Base-by-base conservation (phyloP, 2,888 invertebrate genomes). In the Iphiclides podalirius region DNA sequence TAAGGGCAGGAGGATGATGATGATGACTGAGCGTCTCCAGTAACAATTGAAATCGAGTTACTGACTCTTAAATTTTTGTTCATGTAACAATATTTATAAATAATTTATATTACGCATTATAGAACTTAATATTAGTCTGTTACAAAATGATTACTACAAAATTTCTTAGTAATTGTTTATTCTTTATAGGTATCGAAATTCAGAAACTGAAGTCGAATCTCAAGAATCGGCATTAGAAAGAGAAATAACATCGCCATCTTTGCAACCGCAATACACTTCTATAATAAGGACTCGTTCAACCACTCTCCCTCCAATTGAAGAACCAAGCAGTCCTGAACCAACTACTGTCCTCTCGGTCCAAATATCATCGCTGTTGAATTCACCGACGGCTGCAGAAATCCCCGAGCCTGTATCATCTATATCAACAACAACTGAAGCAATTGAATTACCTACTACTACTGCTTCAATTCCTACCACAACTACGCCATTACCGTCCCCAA, bases 331-430 rank as follows among this genome's bases (percentile, higher is more conserved):
- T 16, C 72, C 72, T n/a, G 82, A 83, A 53, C 87, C 86, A 1
- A 87, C 88, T 20, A 86, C 87, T 1, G 68, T 86, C 57, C 70
- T 87, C 1, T 74, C 86, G 23, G 83, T 85, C 31, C 87, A 86
- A 75, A 83, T 87, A 66, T 82, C 88, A 7, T 86, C 88, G 16
- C 62, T 88, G 23, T 65, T 87, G 4, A 86, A 88, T 60, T 75
- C 78, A 7, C 75, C 79, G 2, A 75, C 56, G 52, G 61, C 68
- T 13, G 58, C 57, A 36, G 76, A 75, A 44, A 59, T 57, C 14
- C 55, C 63, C n/a, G 68, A 66, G 28, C 58, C 67, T 43, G 75
- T 77, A 50, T 60, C 67, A 13, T 65, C 70, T 2, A 58, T 62
- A 11, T 62, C 64, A 44, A 66, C 68, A 26, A 68, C 68, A 17